Base-by-base conservation (phyloP, 2,888 invertebrate genomes). In the Strigamia transsilvanica region DNA sequence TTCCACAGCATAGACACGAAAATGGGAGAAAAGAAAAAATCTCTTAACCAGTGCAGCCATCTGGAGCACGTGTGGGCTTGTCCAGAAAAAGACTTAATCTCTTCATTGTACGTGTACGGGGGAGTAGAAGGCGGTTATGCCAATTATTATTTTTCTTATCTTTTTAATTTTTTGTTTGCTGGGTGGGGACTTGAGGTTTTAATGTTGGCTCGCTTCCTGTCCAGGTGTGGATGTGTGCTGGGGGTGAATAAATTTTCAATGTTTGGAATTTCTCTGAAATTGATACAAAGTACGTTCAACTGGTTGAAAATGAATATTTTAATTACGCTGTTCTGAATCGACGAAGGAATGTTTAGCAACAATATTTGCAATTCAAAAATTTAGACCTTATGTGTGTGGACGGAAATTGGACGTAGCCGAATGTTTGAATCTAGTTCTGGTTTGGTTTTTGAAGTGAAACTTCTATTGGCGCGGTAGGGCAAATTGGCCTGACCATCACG, bases 81-180 rank as follows among this genome's bases (percentile, higher is more conserved):
- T 23, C 23, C 21, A n/a, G 10, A 66, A 21, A 66, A 9, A 12
- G 21, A 66, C 61, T 66, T 66, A 66, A 66, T 66, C 61, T 18
- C 23, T 23, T 66, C 21, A 66, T 66, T 66, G 61, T 66, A 61
- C n/a, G 9, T 27, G 27, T 27, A 3, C 27, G 51, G 15, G 10
- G 12, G 38, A 10, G 10, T 4, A 9, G 46, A 15, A 46, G 46
- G 46, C 46, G 46, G 46, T 46, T 46, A n/a, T 46, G 46, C 2
- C 46, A 46, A 46, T 46, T 66, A 66, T 66, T 23, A 66, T 23
- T 66, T 21, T 66, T 66, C 61, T 23, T 46, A 46, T 46, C 46
- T 66, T 66, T 66, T 66, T 66, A 6, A 66, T 66, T 66, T 66
- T 66, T 66, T 66, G 0, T 66, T 66, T 21, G 61, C 21, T 7